phyloP scores from a whole-genome alignment of 2,113 vertebrate genomes.

The Scopus umbretta region DNA sequence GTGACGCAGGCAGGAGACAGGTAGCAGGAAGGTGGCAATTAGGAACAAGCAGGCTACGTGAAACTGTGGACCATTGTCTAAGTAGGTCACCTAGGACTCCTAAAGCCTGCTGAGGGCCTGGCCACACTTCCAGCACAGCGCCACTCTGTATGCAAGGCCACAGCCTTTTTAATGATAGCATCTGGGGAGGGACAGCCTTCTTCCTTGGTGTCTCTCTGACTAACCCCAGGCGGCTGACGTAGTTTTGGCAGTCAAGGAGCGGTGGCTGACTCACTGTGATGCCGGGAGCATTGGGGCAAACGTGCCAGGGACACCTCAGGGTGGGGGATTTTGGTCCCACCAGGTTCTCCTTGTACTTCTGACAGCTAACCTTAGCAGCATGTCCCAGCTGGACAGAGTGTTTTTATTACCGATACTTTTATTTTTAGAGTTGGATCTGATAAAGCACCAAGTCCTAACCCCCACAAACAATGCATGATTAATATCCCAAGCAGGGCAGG shows the following conservation, averaged over 20 bases:
- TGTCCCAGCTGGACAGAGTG: background rate
- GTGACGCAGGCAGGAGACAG: background rate
- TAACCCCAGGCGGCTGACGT: background rate
- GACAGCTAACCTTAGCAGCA: background rate
- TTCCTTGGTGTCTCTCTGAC: background rate
- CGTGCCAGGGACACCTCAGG: background rate
- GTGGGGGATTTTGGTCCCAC: background rate
- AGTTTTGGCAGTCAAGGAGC: background rate
- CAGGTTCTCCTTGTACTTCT: background rate
- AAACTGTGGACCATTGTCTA: background rate
- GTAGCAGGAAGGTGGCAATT: background rate
- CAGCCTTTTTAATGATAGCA: background rate
- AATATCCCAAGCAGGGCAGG: background rate
- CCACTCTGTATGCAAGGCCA: background rate
- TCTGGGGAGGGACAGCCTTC: background rate
- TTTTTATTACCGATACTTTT: background rate
- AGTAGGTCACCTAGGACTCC: background rate
- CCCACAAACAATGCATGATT: background rate
- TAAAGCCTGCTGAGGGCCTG: background rate
- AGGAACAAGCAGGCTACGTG: background rate
- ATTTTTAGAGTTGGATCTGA: background rate
- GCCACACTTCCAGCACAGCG: background rate
- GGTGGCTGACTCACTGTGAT: background rate
- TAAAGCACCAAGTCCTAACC: background rate
- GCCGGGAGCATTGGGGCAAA: accelerated